Conservation (phyloP, 2,888 invertebrate species). For the Heliconius ismenius region DNA sequence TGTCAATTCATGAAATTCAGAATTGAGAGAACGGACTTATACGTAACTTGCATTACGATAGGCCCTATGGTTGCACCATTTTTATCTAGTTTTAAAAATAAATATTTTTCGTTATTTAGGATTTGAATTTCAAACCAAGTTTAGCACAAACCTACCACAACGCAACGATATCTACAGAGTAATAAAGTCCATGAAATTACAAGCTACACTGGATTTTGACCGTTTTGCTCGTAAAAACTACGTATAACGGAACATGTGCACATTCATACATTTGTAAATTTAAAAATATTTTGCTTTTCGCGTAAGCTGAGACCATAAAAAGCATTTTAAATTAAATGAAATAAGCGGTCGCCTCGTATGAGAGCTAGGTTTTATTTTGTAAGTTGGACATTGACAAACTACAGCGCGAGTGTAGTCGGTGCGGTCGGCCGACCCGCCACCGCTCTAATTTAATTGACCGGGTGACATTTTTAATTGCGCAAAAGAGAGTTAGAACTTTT, state of each 20-base stretch:
- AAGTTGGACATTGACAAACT: slow-evolving; percentile 14
- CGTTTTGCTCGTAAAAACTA: not conserved
- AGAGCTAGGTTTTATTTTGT: not conserved
- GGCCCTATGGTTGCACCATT: too few relatives aligned
- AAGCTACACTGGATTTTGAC: not conserved
- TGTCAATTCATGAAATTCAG: too few relatives aligned
- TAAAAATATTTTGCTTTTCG: not conserved
- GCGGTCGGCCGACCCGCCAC: not conserved
- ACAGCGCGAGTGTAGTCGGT: not conserved
- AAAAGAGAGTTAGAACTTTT: slow-evolving; percentile 4
- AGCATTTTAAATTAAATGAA: slow-evolving; percentile 14
- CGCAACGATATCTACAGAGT: not conserved
- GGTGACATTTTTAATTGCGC: slow-evolving; percentile 13
- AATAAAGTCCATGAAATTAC: slow-evolving; percentile 1
- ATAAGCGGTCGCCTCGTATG: slow-evolving; percentile 4
- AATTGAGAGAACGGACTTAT: too few relatives aligned
- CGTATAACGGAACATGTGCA: not conserved
- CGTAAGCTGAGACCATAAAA: slow-evolving; percentile 1
- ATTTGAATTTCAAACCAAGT: too few relatives aligned
- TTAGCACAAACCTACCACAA: too few relatives aligned
- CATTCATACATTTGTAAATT: not conserved
- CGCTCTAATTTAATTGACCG: slow-evolving; percentile 17
- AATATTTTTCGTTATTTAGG: not conserved
- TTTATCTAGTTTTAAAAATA: not conserved
- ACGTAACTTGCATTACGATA: too few relatives aligned